Base-by-base conservation (phyloP, 2,797 vertebrate species). In the Parauchenoglanis punctatus region DNA sequence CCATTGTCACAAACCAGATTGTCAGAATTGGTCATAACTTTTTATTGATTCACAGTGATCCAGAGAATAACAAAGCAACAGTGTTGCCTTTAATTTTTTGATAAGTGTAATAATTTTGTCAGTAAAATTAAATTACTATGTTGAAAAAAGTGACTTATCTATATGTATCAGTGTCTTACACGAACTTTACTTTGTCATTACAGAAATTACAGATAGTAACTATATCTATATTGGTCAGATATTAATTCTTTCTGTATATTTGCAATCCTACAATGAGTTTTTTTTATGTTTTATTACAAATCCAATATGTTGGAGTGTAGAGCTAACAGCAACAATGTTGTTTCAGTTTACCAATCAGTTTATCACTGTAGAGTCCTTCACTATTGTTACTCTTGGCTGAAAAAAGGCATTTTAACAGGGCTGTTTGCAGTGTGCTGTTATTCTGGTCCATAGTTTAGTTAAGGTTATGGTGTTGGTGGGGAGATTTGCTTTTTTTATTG, bases 361-460 rank as follows among this genome's bases (percentile, higher is more conserved):
- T n/a, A 28, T 80, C 44, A 61, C 65, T 31, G 54, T 72, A 49
- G 76, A 70, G 61, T 54, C 15, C 77, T 86, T 86, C 35, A n/a
- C 44, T 68, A 25, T 58, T 58, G 52, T 81, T 81, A 49, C 12
- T 23, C 25, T 72, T 49, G 58, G 85, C 67, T 86, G 65, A 31
- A 73, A 58, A 72, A 65, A 46, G 44, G 10, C 18, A 35, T 58
- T 58, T 58, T 58, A 35, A 58, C 28, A 78, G 17, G 8, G 76
- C 4, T 28, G 1, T 78, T 58, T 58, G 31, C 28, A 59, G 28
- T 12, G 76, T 78, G 28, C 4, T 54, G 13, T 78, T 40, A 80
- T 80, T 58, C 28, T 80, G 31, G 11, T 80, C 52, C 76, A 80
- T 23, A 35, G 31, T 80, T 80, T 59, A 59, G 54, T 35, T n/a